Percentiles rank a stretch among this genome's conserved stretches.
Conservation (phyloP, 2,797 vertebrate species). For the Squalus acanthias region DNA sequence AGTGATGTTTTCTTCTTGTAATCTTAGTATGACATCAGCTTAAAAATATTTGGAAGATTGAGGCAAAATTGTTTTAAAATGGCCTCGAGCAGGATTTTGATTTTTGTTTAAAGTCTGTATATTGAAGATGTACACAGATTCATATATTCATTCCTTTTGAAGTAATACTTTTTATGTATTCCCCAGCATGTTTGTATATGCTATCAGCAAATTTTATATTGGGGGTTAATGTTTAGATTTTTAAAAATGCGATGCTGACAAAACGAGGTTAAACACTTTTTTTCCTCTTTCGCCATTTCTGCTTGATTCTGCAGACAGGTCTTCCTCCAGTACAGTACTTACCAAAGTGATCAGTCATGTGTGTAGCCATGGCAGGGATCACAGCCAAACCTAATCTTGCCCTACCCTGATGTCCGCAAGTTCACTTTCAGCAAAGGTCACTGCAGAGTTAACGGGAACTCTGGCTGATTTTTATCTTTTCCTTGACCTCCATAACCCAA, state of each 20-base stretch:
- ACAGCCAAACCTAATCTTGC: background rate
- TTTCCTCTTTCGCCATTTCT: background rate
- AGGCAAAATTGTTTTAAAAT: background rate
- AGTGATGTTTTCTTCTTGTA: background rate
- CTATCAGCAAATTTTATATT: background rate
- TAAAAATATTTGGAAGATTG: background rate
- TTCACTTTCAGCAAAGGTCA: conserved; percentile 18
- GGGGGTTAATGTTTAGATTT: background rate
- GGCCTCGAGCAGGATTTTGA: background rate
- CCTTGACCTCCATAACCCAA: background rate
- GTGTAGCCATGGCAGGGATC: background rate
- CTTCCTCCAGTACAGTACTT: background rate
- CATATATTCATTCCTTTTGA: background rate
- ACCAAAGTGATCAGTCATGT: background rate
- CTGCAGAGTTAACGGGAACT: background rate
- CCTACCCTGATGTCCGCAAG: background rate
- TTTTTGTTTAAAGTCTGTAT: background rate
- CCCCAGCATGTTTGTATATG: background rate
- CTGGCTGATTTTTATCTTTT: background rate
- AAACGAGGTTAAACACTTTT: background rate
- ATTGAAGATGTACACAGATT: background rate
- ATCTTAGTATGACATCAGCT: background rate
- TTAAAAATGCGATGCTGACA: background rate
- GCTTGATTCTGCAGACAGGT: background rate
- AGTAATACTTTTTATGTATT: background rate